These are phyloP conservation scores for Abscondita cerata DNA, from an alignment of 2,888 invertebrate genomes.

Conservation along the genomic window DNA sequence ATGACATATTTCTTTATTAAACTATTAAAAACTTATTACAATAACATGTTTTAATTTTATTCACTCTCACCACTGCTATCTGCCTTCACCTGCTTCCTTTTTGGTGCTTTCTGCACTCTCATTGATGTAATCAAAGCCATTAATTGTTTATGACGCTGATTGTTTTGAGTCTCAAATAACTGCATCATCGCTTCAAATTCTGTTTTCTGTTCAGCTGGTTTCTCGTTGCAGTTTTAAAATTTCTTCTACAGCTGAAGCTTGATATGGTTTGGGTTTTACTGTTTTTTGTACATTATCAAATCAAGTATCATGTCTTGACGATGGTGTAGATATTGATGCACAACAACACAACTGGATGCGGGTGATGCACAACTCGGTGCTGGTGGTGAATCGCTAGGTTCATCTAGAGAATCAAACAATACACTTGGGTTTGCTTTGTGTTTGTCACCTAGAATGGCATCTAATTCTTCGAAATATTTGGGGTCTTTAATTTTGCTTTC, in stretches of 20 bases:
- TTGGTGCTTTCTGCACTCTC: not conserved
- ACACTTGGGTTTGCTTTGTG: not conserved
- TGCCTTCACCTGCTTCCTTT: too few species aligned
- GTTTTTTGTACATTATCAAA: too few species aligned
- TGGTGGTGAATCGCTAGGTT: not conserved
- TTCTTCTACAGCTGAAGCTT: not conserved
- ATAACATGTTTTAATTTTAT: too few species aligned
- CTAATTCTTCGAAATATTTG: constrained; percentile 6
- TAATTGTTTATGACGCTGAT: too few species aligned
- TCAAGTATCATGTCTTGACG: constrained; percentile 1
- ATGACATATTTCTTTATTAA: too few species aligned
- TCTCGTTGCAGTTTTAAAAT: too few species aligned
- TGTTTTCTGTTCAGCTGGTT: too few species aligned
- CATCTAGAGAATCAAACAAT: constrained; percentile 4
- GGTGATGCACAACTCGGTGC: not conserved
- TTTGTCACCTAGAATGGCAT: constrained; percentile 1
- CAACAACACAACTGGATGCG: not conserved
- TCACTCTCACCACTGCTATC: not conserved
- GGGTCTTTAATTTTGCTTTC: constrained; percentile 3
- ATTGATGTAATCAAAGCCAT: not conserved
- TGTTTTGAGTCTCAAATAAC: too few species aligned
- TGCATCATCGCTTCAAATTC: too few species aligned
- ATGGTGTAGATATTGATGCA: not conserved
- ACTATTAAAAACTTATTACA: too few species aligned
- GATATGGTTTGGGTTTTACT: too few species aligned